A percentile compares a stretch with the other conserved stretches of the same genome.
Evolutionary conservation across 2,888 invertebrate genomes (phyloP).

Genomic region (Cantharis rustica): DNA sequence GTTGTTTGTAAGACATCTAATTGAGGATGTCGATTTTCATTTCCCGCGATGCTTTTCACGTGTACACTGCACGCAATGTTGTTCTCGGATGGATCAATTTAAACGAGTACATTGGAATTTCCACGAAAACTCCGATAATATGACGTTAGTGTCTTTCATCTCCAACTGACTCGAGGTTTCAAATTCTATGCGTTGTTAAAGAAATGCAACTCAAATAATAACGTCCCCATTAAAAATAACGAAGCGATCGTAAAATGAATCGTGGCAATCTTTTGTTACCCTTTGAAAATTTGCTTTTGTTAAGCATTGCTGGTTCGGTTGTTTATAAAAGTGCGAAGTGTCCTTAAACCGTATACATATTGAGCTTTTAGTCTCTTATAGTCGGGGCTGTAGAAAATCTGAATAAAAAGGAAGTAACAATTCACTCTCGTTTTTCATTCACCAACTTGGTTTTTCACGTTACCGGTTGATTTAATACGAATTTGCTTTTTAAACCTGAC

Average conservation of each 20-base stretch:
- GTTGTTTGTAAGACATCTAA: background rate
- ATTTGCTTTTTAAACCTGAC: background rate
- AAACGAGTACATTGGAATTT: no score
- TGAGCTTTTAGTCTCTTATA: constrained; percentile 17
- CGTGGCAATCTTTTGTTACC: background rate
- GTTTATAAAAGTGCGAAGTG: constrained; percentile 13
- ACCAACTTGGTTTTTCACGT: constrained; percentile 4
- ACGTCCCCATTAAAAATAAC: background rate
- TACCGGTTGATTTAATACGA: background rate
- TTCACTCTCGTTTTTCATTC: constrained; percentile 26
- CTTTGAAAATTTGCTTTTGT: constrained; percentile 3
- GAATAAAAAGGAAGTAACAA: constrained; percentile 16
- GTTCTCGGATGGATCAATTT: background rate
- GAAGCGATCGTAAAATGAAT: background rate
- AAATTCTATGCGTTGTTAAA: background rate
- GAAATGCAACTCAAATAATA: background rate
- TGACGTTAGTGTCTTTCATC: background rate
- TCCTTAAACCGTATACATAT: constrained; percentile 17
- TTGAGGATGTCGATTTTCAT: background rate
- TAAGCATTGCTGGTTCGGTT: constrained; percentile 6
- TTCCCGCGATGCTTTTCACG: background rate
- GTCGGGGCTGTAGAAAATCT: constrained; percentile 14
- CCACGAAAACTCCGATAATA: background rate
- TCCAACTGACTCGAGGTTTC: background rate
- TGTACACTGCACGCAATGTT: background rate